Evolutionary conservation across 2,888 invertebrate genomes (phyloP), one percentile per base, ranked within the genome.

Genomic region (Neuroscelio doddi): DNA sequence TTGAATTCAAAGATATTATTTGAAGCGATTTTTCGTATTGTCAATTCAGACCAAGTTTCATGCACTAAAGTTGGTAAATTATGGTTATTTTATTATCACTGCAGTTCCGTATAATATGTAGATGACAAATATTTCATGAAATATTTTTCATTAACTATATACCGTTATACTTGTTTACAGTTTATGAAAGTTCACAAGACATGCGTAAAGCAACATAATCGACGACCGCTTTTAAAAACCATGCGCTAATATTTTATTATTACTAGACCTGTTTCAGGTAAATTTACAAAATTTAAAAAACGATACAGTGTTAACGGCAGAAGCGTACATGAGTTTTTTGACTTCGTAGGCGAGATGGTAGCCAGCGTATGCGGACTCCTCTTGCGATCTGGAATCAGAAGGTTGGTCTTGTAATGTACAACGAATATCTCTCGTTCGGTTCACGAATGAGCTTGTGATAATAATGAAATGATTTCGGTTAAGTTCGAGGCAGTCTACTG

Each of bases 321-420:
- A 87, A 87, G 90, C 94, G 92, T 96, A 97, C 97, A 97, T 97
- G 92, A 97, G 95, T 91, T 97, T 97, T 94, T 97, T 97, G 91
- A 97, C 97, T 95, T 97, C 97, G 92, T 97, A 97, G 91, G 97
- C 96, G 89, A 97, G 95, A 90, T 97, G 96, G 90, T 96, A 96
- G 90, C 96, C 96, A 90, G 95, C 94, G 90, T 95, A 96, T 90
- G 93, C 93, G 87, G 93, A 92, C 90, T 95, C 94, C 90, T 95
- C 92, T 87, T 89, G 93, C 82, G 85, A 85, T 94, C 94, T 95
- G 93, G 89, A 93, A 94, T 88, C 86, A 90, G 87, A 91, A 83
- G 75, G 75, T 77, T 76, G 74, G 64, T 75, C 62, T 67, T 59
- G 58, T 56, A 44, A 52, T 59, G 44, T 58, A 49, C 56, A 55